Evolutionary conservation across 1,140 invertebrate species (phyloP).

Genomic region (Ceratosolen solmsi): DNA sequence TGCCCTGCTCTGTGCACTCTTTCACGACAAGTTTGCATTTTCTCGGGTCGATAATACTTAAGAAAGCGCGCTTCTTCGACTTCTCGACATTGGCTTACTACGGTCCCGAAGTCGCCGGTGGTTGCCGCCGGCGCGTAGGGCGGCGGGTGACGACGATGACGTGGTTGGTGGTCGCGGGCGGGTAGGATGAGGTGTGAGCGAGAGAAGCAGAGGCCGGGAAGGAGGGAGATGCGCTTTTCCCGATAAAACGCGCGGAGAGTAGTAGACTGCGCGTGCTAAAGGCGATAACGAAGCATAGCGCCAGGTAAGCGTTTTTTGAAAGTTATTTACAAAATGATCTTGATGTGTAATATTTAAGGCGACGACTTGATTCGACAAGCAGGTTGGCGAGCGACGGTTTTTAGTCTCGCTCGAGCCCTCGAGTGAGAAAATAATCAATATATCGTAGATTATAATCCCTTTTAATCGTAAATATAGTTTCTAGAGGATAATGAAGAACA

Average conservation of each 20-base stretch:
- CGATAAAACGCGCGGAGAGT: slow-evolving; percentile 63
- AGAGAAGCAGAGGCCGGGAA: too few species aligned
- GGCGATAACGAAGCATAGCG: slow-evolving; percentile 53
- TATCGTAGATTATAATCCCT: slow-evolving; percentile 9
- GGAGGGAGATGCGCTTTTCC: slow-evolving; percentile 50
- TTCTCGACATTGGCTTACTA: slow-evolving; percentile 1
- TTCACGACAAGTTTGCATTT: slow-evolving; percentile 47
- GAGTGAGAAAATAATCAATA: slow-evolving; percentile 18
- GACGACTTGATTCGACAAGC: slow-evolving; percentile 10
- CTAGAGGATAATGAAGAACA: slow-evolving; percentile 15
- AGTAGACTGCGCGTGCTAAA: slow-evolving; percentile 64
- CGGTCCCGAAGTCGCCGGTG: too few species aligned
- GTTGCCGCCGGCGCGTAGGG: too few species aligned
- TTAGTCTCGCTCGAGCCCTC: slow-evolving; percentile 13
- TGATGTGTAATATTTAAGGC: slow-evolving; percentile 54
- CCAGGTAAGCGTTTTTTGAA: slow-evolving; percentile 57
- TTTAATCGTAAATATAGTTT: slow-evolving; percentile 29
- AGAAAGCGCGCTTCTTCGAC: slow-evolving; percentile 41
- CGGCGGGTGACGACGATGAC: too few species aligned
- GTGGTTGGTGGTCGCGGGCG: too few species aligned
- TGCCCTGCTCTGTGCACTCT: slow-evolving; percentile 58
- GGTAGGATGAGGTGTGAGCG: too few species aligned
- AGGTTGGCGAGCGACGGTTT: slow-evolving; percentile 27
- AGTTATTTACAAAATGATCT: slow-evolving; percentile 52
- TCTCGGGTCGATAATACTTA: slow-evolving; percentile 27